Base-by-base conservation (phyloP, 2,797 vertebrate genomes). In the Onychomys torridus region DNA sequence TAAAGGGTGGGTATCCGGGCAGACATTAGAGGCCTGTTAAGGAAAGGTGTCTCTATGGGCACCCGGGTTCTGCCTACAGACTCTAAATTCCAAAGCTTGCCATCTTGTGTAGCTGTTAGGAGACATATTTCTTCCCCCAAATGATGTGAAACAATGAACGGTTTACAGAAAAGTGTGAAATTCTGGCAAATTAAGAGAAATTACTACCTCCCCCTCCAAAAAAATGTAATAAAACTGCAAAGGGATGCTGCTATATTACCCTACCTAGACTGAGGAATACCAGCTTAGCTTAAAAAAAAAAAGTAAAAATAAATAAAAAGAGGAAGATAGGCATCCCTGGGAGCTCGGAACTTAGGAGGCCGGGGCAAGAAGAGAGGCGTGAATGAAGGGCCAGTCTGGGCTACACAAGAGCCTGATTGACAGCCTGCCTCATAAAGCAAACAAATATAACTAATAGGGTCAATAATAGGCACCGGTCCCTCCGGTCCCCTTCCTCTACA, bases 101-200 rank as follows among this genome's bases (percentile, higher is more conserved):
- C 55, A 16, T 40, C 11, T 49, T 25, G 17, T 37, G 43, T 34
- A 29, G 2, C 13, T n/a, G 49, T 83, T 11, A 59, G 55, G 40
- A 63, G 59, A 83, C n/a, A 55, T 40, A 69, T 79, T 82, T 82
- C 81, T 65, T 73, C 82, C n/a, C 46, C 77, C 81, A 40, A 93
- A 85, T 67, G 32, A 93, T 27, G 63, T 17, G 27, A 95, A 27
- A 11, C 46, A 83, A 55, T 12, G 13, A 75, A 52, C 4, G 6
- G 32, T n/a, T 69, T 63, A 78, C 71, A 92, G 29, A 40, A 69
- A 75, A 81, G 25, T 27, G 6, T 87, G 63, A 91, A 76, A 91
- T 57, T 29, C 49, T 71, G 27, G 83, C 34, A 75, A 85, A 16
- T 40, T 59, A 59, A 96, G 76, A 92, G 67, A 91, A 86, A 92